Percentiles rank a stretch among this genome's conserved stretches.
Evolutionary conservation across 64 coral and sea anemone genomes (phyloP).

Genomic region (Anthopleura sola): DNA sequence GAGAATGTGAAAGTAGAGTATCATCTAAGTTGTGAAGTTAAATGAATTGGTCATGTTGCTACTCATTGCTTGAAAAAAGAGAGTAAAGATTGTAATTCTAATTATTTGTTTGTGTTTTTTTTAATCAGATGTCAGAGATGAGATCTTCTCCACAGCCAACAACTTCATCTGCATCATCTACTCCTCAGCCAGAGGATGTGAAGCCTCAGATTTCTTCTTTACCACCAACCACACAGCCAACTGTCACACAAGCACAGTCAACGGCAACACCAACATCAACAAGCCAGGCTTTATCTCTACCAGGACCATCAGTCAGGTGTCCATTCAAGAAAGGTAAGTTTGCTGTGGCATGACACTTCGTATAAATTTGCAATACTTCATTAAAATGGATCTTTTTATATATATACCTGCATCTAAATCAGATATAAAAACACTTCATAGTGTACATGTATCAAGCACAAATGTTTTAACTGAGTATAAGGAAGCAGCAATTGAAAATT

Average conservation of each 20-base stretch:
- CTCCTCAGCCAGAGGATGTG: not conserved
- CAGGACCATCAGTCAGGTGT: slow-evolving; percentile 44
- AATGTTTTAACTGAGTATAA: too few relatives aligned
- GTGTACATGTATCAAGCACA: too few relatives aligned
- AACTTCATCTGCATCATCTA: not conserved
- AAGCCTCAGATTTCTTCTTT: not conserved
- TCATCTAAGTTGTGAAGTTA: too few relatives aligned
- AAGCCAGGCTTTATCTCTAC: slow-evolving; percentile 12
- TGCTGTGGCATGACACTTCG: not conserved
- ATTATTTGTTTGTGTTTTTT: not conserved
- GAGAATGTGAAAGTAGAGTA: too few relatives aligned
- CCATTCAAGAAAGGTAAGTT: slow-evolving; percentile 86
- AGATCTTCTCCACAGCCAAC: not conserved
- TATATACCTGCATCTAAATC: too few relatives aligned
- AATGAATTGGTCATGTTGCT: too few relatives aligned
- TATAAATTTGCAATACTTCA: too few relatives aligned
- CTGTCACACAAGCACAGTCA: slow-evolving; percentile 30
- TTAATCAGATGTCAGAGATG: not conserved
- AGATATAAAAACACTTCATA: too few relatives aligned
- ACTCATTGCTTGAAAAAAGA: too few relatives aligned
- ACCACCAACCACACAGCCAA: not conserved
- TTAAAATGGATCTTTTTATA: too few relatives aligned
- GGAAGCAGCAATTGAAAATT: too few relatives aligned
- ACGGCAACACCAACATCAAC: slow-evolving; percentile 18
- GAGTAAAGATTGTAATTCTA: not conserved